Base-by-base conservation (phyloP, 1,140 invertebrate genomes). In the Oppia nitens region DNA sequence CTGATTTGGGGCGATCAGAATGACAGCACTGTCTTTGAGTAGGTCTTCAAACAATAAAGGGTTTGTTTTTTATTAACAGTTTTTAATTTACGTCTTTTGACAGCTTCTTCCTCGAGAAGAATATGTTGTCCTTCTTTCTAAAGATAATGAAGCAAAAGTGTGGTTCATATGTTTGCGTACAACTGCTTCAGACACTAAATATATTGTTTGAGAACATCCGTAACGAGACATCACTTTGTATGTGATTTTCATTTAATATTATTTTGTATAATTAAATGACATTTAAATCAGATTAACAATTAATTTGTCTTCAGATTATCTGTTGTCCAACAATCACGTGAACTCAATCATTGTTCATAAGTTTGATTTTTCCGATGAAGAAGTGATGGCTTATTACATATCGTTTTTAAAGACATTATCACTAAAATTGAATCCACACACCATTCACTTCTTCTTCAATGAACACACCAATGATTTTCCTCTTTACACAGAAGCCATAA, bases 1-100 rank as follows among this genome's bases (percentile, higher is more conserved):
- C 76, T 99, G 11, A 98, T 99, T 70, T 99, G 96, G 95, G 95
- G 96, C 26, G 96, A 99, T 75, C 95, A 98, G 75, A 98, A 99
- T 82, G 96, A 98, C 72, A 91, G 90, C 62, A 86, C 90, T 61
- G 93, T 99, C 28, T 98, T 99, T 77, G 95, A 98, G 94, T 98
- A 79, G 83, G 85, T 80, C 63, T 55, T 65, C 45, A 40, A 29
- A 60, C 3, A 21, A 29, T n/a, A 27, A 20, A 27, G 23, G 27
- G 1, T 24, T 28, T 3, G 40, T 59, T 55, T 54, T 53, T 32
- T 49, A 9, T 53, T 53, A n/a, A 32, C 25, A 24, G n/a, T 29
- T 23, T 49, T 53, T 59, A 21, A 40, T 52, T 28, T 55, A 47
- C 24, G 48, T 68, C 68, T 53, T 67, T 66, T 82, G 79, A 21